A percentile compares a stretch with the other conserved stretches of the same genome.
Conservation (phyloP, 2,888 invertebrate species). For the Gymnoscelis rufifasciata region DNA sequence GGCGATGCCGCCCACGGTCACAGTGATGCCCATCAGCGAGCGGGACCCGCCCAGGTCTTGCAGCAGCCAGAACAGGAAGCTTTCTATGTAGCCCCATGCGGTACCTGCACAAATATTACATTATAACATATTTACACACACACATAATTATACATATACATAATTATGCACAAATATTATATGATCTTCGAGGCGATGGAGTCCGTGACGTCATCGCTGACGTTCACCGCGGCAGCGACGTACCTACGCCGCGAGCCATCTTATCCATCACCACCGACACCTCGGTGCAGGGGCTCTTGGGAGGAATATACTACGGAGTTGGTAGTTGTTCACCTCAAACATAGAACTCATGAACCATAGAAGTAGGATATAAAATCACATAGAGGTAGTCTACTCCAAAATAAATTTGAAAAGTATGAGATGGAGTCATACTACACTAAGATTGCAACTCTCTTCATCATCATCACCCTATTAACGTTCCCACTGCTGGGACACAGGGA, state of each 20-base stretch:
- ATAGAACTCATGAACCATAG: too few relatives aligned
- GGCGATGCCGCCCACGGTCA: slow-evolving; percentile 87
- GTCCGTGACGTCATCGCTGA: slow-evolving; percentile 85
- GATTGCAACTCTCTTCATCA: too few relatives aligned
- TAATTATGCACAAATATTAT: too few relatives aligned
- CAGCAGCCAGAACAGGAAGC: slow-evolving; percentile 88
- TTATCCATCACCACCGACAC: slow-evolving; percentile 85
- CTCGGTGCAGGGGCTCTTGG: slow-evolving; percentile 86
- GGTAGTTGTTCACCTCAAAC: too few relatives aligned
- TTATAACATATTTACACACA: too few relatives aligned
- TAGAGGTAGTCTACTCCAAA: too few relatives aligned
- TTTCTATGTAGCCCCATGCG: slow-evolving; percentile 91
- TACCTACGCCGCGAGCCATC: slow-evolving; percentile 87
- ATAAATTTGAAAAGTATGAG: too few relatives aligned
- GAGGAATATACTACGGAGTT: slow-evolving; percentile 89
- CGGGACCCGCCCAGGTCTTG: slow-evolving; percentile 87
- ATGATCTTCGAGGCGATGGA: slow-evolving; percentile 88
- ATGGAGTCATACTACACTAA: too few relatives aligned
- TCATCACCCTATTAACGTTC: too few relatives aligned
- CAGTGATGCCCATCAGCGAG: slow-evolving; percentile 88
- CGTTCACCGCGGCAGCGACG: slow-evolving; percentile 87
- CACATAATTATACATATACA: too few relatives aligned
- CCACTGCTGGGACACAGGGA: too few relatives aligned
- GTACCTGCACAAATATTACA: slow-evolving; percentile 75
- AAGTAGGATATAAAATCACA: too few relatives aligned